Base-by-base conservation (phyloP, 2,888 invertebrate species). In the Acanthosepion lycidas region DNA sequence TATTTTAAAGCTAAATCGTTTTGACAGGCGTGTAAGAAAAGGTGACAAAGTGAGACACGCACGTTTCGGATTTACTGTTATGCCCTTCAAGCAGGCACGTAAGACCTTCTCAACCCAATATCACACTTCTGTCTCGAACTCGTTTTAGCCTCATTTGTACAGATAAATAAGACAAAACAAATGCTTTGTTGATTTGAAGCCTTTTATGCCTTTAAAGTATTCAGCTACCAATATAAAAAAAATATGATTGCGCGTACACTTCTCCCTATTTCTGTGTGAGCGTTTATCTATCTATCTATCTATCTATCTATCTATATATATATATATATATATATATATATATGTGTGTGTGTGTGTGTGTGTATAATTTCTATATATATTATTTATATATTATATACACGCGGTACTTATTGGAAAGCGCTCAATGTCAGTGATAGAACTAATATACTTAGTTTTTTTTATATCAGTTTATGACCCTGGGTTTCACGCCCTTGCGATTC, bases 11-110 rank as follows among this genome's bases (percentile, higher is more conserved):
- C 78, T 78, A 78, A 78, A 78, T 78, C 78, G 78, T 78, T 78
- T 78, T 78, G 78, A 78, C 78, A 78, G 78, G 78, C 78, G 78
- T 78, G 78, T 33, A 78, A 78, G n/a, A 78, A 78, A 78, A 33
- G 18, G 78, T n/a, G n/a, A 33, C n/a, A 78, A n/a, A 78, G n/a
- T 15, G n/a, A n/a, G 78, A 33, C n/a, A 33, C n/a, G n/a, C 78
- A 78, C 78, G 78, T 78, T 78, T 33, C 78, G 78, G 78, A 78
- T 78, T 78, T 78, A 78, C 15, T 78, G 2, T n/a, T 78, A n/a
- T 78, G 78, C 78, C 78, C 78, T 78, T 33, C n/a, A n/a, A 78
- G 78, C 78, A 78, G 78, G 33, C 23, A n/a, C 78, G 18, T n/a
- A 78, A 33, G n/a, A 78, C 78, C 78, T 12, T n/a, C 78, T n/a